A percentile compares a stretch with the other conserved stretches of the same genome.
Evolutionary conservation across 2,888 invertebrate species (phyloP).

Genomic region (Cerastoderma edule): DNA sequence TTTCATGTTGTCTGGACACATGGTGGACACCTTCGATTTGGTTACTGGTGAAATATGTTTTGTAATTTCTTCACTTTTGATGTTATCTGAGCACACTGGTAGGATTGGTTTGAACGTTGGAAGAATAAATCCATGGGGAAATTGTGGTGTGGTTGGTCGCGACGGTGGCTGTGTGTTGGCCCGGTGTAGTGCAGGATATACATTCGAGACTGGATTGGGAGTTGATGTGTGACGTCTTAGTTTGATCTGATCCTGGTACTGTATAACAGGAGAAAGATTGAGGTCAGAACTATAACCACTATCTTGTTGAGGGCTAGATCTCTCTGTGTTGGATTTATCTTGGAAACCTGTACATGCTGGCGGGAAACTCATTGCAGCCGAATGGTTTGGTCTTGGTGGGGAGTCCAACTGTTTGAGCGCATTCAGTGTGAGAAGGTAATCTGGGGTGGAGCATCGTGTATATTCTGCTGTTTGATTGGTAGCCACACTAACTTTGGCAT

Average conservation of each 20-base stretch:
- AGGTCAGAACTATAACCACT: slow-evolving; percentile 70
- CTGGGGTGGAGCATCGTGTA: slow-evolving; percentile 69
- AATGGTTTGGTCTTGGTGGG: slow-evolving; percentile 55
- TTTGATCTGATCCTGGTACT: slow-evolving; percentile 33
- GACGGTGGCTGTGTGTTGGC: no score
- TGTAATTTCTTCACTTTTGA: slow-evolving; percentile 12
- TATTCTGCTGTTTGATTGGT: slow-evolving; percentile 41
- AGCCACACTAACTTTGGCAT: slow-evolving; percentile 40
- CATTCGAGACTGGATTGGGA: slow-evolving; percentile 36
- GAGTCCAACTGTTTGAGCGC: slow-evolving; percentile 54
- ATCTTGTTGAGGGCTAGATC: slow-evolving; percentile 51
- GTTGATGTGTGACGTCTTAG: slow-evolving; percentile 37
- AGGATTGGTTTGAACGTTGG: slow-evolving; percentile 8
- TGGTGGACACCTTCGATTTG: background rate
- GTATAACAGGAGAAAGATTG: slow-evolving; percentile 62
- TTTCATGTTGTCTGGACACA: slow-evolving; percentile 28
- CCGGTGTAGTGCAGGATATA: slow-evolving; percentile 24
- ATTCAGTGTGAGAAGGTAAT: slow-evolving; percentile 62
- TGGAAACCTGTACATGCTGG: background rate
- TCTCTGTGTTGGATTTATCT: background rate
- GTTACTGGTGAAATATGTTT: background rate
- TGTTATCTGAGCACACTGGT: slow-evolving; percentile 23
- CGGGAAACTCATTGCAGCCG: slow-evolving; percentile 36
- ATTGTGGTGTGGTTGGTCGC: background rate
- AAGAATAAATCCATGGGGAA: background rate